Percentiles rank a stretch among this genome's conserved stretches.
Conservation (phyloP, 2,113 vertebrate genomes). For the Mastomys coucha region DNA sequence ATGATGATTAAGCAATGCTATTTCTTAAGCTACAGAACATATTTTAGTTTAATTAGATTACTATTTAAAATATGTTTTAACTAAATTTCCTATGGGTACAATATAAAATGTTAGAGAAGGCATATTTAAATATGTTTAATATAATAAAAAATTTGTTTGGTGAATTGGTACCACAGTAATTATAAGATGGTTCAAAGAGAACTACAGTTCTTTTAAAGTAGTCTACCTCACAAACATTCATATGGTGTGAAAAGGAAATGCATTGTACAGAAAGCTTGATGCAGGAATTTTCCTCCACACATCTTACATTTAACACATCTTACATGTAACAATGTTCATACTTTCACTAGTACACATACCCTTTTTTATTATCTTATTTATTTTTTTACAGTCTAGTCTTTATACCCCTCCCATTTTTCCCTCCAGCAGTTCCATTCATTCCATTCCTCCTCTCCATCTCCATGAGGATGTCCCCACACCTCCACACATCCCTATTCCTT, state of each 20-base stretch:
- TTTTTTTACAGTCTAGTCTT: too few species aligned
- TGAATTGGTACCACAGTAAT: not conserved
- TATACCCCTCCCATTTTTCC: too few species aligned
- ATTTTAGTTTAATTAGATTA: conserved; percentile 17
- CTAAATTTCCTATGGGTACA: not conserved
- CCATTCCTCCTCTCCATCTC: too few species aligned
- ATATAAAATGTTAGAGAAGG: not conserved
- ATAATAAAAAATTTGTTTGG: not conserved
- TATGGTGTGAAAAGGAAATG: not conserved
- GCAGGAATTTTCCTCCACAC: not conserved
- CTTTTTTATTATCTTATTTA: not conserved
- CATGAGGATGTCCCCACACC: too few species aligned
- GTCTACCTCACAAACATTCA: not conserved
- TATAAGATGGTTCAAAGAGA: not conserved
- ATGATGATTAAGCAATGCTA: not conserved
- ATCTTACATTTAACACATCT: not conserved
- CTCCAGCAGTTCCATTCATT: too few species aligned
- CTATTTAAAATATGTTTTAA: conserved; percentile 4
- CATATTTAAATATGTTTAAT: not conserved
- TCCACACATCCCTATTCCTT: too few species aligned
- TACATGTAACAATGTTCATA: not conserved
- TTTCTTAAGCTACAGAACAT: not conserved
- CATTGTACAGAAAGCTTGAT: too few species aligned
- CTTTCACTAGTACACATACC: not conserved
- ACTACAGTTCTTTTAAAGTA: not conserved